Percentiles rank a stretch among this genome's conserved stretches.
Evolutionary conservation across 2,888 invertebrate species (phyloP).

Genomic region (Metellina segmentata): DNA sequence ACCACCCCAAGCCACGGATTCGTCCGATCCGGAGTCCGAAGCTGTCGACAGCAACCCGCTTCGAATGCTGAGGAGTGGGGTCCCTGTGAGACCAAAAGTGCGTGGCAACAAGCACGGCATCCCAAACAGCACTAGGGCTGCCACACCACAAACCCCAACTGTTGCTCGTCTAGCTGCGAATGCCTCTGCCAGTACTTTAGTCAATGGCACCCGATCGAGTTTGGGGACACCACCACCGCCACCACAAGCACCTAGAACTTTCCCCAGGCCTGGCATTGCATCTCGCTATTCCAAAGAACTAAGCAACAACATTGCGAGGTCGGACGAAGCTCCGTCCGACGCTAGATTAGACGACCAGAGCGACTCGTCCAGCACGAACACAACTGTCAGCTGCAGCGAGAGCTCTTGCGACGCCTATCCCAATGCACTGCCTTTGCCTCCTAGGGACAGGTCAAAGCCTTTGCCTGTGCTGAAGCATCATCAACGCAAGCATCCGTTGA

Average conservation of each 20-base stretch:
- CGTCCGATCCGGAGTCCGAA: constrained; percentile 80
- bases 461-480: constrained; percentile 86
- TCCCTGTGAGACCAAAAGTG: constrained; percentile 84
- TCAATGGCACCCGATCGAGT: constrained; percentile 56
- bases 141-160: constrained; percentile 77
- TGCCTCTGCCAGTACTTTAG: constrained; percentile 45
- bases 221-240: constrained; percentile 72
- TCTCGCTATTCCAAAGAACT: constrained; percentile 57
- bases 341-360: constrained; percentile 56
- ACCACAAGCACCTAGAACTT: constrained; percentile 67
- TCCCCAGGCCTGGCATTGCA: constrained; percentile 55
- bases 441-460: constrained; percentile 86
- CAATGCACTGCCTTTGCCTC: constrained; percentile 90
- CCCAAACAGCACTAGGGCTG: constrained; percentile 69
- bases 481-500: constrained; percentile 90
- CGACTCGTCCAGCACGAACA: constrained; percentile 69
- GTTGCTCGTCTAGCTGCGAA: constrained; percentile 76
- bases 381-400: constrained; percentile 67
- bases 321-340: constrained; percentile 36
- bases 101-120: constrained; percentile 83
- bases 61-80: constrained; percentile 84
- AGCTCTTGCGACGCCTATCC: constrained; percentile 78
- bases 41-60: constrained; percentile 84
- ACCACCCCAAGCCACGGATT: constrained; percentile 69
- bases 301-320: not conserved